phyloP scores from a whole-genome alignment of 1,140 invertebrate genomes.

The Lysiphlebus fabarum region DNA sequence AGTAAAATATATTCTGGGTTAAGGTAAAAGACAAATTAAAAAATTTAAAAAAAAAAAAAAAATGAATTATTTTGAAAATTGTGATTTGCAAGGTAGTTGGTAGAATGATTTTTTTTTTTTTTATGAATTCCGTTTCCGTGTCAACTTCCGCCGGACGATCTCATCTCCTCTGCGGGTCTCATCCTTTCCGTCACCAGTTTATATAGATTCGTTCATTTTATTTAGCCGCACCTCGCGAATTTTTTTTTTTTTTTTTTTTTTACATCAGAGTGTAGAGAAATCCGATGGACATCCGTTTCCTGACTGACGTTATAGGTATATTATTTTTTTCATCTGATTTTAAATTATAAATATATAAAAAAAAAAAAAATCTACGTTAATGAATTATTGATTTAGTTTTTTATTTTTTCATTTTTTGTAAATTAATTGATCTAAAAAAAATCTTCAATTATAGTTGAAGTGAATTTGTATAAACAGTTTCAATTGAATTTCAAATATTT shows the following conservation, averaged over 20 bases:
- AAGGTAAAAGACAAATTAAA: slow-evolving; percentile 27
- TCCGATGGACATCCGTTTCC: slow-evolving; percentile 35
- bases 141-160: slow-evolving; percentile 38
- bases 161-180: slow-evolving; percentile 29
- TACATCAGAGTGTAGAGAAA: slow-evolving; percentile 9
- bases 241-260: too few relatives aligned
- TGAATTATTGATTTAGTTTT: too few relatives aligned
- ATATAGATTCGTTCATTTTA: too few relatives aligned
- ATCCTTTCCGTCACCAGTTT: slow-evolving; percentile 22
- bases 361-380: too few relatives aligned
- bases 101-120: slow-evolving; percentile 22
- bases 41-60: slow-evolving; percentile 19
- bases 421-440: too few relatives aligned
- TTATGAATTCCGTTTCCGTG: slow-evolving; percentile 40
- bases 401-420: too few relatives aligned
- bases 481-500: too few relatives aligned
- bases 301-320: slow-evolving; percentile 30
- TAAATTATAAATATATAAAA: background rate
- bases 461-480: too few relatives aligned
- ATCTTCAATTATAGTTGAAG: too few relatives aligned
- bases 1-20: slow-evolving; percentile 17
- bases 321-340: slow-evolving; percentile 15
- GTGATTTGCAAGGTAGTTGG: too few relatives aligned
- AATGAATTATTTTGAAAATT: too few relatives aligned
- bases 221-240: too few relatives aligned